Percentiles rank a stretch among this genome's conserved stretches.
These are phyloP conservation scores for Styela plicata DNA, from an alignment of 23 tunicate genomes.

Conservation along the genomic window DNA sequence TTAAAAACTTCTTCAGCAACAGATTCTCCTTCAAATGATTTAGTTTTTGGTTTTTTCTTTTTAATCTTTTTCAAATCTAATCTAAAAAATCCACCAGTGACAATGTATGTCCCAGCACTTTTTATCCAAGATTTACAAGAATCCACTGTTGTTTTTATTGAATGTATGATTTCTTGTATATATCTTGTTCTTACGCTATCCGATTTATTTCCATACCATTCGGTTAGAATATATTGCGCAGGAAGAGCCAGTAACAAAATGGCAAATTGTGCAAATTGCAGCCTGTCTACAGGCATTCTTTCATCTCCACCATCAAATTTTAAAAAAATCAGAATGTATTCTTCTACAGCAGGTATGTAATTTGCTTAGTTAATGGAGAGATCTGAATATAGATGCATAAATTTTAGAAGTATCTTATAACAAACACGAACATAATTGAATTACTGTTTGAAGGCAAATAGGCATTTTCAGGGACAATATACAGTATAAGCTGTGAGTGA, in stretches of 20 bases:
- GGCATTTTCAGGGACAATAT: too few relatives aligned
- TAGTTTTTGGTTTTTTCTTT: not conserved
- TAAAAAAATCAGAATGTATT: too few relatives aligned
- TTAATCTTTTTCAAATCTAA: constrained; percentile 17
- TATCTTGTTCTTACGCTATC: constrained; percentile 16
- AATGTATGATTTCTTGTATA: not conserved
- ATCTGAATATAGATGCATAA: too few relatives aligned
- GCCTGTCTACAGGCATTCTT: constrained; percentile 27
- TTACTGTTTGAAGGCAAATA: too few relatives aligned
- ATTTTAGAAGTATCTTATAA: too few relatives aligned
- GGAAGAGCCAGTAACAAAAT: constrained; percentile 45
- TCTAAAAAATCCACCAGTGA: not conserved
- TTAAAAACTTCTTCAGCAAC: constrained; percentile 68
- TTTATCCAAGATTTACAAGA: not conserved
- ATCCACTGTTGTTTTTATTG: not conserved
- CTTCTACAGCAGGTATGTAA: too few relatives aligned
- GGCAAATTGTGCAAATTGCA: constrained; percentile 44
- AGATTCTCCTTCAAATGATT: constrained; percentile 25
- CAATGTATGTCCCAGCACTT: not conserved
- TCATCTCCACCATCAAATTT: too few relatives aligned
- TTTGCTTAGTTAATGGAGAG: too few relatives aligned
- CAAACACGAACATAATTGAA: too few relatives aligned
- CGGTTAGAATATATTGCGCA: constrained; percentile 35
- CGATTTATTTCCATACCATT: constrained; percentile 37
- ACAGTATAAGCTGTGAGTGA: too few relatives aligned